phyloP scores from a whole-genome alignment of 2,888 invertebrate genomes.

The Aphidius colemani region DNA sequence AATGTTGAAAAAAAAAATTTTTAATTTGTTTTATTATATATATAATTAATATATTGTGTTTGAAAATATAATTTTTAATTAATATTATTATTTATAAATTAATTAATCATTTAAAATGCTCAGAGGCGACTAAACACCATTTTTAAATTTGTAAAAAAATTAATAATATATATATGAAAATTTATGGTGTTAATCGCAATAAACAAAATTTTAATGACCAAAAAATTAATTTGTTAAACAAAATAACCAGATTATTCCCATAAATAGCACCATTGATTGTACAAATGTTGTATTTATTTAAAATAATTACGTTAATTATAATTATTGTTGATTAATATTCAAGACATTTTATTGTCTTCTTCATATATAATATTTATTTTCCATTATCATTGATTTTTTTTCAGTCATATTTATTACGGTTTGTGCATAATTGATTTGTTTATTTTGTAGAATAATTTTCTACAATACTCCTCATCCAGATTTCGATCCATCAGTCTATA shows the following conservation, averaged over 20 bases:
- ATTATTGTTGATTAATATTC: slow-evolving; percentile 37
- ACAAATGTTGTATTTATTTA: slow-evolving; percentile 61
- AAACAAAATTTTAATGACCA: slow-evolving; percentile 21
- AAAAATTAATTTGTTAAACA: slow-evolving; percentile 30
- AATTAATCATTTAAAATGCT: slow-evolving; percentile 11
- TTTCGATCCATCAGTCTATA: too few species aligned
- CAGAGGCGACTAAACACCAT: slow-evolving; percentile 26
- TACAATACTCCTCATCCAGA: too few species aligned
- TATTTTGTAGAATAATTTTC: too few species aligned
- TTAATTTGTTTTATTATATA: too few species aligned
- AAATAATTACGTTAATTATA: slow-evolving; percentile 59
- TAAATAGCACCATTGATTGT: slow-evolving; percentile 59
- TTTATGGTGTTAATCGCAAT: too few species aligned
- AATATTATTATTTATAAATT: neutral
- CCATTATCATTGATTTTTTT: too few species aligned
- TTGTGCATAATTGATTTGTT: too few species aligned
- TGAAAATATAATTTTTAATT: too few species aligned
- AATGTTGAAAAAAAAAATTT: neutral
- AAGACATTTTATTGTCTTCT: too few species aligned
- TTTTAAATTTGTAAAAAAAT: slow-evolving; percentile 22
- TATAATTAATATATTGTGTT: too few species aligned
- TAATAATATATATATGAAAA: neutral
- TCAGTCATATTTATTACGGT: too few species aligned
- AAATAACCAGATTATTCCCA: slow-evolving; percentile 32
- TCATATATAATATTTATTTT: too few species aligned